Evolutionary conservation across 2,888 invertebrate species (phyloP), one percentile per base, ranked within the genome.

Genomic region (Agrotis clavis): DNA sequence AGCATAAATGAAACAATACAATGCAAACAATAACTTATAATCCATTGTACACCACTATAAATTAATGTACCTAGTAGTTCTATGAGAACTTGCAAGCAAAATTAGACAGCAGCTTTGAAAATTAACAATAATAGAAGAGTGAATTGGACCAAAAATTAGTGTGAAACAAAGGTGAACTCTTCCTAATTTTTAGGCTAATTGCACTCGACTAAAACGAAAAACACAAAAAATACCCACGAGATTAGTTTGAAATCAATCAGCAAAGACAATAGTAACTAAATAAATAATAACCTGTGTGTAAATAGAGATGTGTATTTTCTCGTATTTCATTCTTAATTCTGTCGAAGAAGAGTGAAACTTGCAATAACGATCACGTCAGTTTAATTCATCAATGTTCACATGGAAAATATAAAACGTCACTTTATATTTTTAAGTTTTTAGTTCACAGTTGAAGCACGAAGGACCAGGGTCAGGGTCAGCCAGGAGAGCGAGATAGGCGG

Each of bases 401-500:
- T 30, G 50, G 30, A 21, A 67, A 62, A 53, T 30, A 41, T 19
- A 11, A 56, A 19, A 30, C 19, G 16, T 35, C 57, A 59, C 45
- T 63, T 67, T 13, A 51, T 45, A 48, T 45, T 53, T 48, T 57
- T n/a, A 41, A 41, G 68, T 65, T 30, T 41, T n/a, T 56, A 70
- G 60, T 74, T 57, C 19, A 53, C 21, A 53, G 50, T 67, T 21
- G 21, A 18, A 68, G 41, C 67, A 80, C 64, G 48, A 45, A 57
- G 21, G 51, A 77, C 30, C 60, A 41, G 41, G 41, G 41, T 11
- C 41, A 41, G 41, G 41, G 63, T 21, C 63, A 66, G 63, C 63
- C 75, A 80, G 59, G 63, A 67, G 67, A 77, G 66, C 66, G 47
- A 60, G n/a, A 53, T 80, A 75, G 77, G 76, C 77, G 81, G 77